Conservation (phyloP, 92 coral and sea anemone genomes). For the Phenganax marumi region DNA sequence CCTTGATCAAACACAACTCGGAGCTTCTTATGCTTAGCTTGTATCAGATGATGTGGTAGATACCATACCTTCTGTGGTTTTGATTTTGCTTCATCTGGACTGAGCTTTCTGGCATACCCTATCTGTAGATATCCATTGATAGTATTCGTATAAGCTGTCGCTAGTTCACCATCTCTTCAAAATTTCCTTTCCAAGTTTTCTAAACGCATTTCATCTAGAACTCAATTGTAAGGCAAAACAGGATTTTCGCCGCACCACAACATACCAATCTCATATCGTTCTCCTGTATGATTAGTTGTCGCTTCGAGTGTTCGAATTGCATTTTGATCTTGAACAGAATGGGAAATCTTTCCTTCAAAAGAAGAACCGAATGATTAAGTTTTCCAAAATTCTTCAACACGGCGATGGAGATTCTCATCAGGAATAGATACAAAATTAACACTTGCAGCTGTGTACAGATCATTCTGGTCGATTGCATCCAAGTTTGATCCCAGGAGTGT, state of each 20-base stretch:
- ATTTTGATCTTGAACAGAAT: neutral
- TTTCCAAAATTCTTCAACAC: neutral
- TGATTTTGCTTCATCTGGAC: constrained; percentile 1
- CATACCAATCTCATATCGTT: neutral
- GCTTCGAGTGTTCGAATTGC: neutral
- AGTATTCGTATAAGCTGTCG: neutral
- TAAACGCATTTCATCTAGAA: neutral
- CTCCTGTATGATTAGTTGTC: neutral
- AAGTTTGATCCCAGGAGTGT: neutral
- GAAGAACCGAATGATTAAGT: neutral
- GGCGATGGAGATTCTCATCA: neutral
- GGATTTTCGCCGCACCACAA: neutral
- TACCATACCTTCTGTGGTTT: neutral
- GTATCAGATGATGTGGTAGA: neutral
- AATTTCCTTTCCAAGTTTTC: neutral
- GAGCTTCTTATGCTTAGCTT: neutral
- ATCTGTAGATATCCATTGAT: neutral
- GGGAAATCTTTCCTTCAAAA: neutral
- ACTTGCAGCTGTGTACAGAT: neutral
- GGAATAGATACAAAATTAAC: neutral
- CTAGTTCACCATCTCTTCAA: neutral
- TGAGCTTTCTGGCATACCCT: neutral
- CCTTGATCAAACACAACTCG: neutral
- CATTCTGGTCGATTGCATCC: neutral
- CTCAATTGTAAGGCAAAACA: neutral